Percentiles rank a stretch among this genome's conserved stretches.
Evolutionary conservation across 2,113 vertebrate genomes (phyloP).

Genomic region (Trachemys scripta): DNA sequence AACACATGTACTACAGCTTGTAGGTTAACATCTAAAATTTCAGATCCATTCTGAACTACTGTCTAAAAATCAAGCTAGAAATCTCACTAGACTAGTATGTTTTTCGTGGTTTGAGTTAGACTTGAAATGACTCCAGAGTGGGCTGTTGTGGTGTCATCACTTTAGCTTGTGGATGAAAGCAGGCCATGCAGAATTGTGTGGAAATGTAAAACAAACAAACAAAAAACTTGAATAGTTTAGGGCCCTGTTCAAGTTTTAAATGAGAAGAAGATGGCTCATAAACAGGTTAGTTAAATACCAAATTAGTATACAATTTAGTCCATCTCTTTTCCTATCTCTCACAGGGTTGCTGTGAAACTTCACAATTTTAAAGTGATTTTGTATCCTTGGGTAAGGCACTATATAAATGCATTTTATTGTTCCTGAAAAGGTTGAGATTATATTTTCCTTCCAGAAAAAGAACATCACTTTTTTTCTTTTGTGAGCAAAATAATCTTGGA

Average conservation of each 20-base stretch:
- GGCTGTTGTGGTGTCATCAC: conserved; percentile 26
- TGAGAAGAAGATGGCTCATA: background rate
- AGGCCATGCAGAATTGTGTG: conserved; percentile 30
- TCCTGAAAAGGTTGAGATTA: background rate
- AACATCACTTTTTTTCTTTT: background rate
- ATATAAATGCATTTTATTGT: background rate
- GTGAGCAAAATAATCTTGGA: background rate
- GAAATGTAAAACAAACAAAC: background rate
- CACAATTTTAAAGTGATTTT: background rate
- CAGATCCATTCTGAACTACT: background rate
- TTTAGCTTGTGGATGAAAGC: conserved; percentile 18
- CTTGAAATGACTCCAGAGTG: conserved; percentile 42
- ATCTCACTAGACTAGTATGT: background rate
- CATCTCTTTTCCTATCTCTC: background rate
- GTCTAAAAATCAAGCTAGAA: background rate
- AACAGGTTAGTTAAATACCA: background rate
- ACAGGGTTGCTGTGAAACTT: background rate
- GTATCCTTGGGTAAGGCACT: background rate
- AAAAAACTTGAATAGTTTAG: background rate
- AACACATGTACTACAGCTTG: background rate
- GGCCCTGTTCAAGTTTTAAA: background rate
- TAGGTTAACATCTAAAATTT: background rate
- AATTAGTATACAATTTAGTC: background rate
- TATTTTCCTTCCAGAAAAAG: background rate
- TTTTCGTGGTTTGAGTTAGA: background rate